A percentile compares a stretch with the other conserved stretches of the same genome.
Evolutionary conservation across 2,113 vertebrate species (phyloP).

Genomic region (Ictalurus punctatus): DNA sequence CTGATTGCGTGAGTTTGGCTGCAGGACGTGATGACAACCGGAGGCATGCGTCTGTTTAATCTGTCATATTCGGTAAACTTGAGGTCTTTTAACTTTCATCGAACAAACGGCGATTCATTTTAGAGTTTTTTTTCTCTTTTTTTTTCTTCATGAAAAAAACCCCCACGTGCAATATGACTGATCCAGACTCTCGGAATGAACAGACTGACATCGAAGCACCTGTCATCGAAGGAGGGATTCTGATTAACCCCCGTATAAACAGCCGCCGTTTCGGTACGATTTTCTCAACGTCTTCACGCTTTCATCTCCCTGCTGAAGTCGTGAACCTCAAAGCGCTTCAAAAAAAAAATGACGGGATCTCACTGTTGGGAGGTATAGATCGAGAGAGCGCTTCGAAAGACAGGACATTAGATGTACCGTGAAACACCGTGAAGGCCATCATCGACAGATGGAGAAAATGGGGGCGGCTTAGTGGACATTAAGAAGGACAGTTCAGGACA

Average conservation of each 20-base stretch:
- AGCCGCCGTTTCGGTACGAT: not conserved
- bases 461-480: not conserved
- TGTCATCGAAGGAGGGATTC: not conserved
- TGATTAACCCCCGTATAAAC: not conserved
- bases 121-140: not conserved
- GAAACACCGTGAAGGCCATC: not conserved
- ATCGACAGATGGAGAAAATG: not conserved
- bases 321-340: not conserved
- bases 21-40: slow-evolving; percentile 39
- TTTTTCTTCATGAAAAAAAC: not conserved
- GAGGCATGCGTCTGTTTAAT: slow-evolving; percentile 30
- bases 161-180: too few relatives aligned
- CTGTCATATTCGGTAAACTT: slow-evolving; percentile 35
- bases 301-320: not conserved
- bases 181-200: not conserved
- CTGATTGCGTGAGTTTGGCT: slow-evolving; percentile 40
- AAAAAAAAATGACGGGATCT: not conserved
- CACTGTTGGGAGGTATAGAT: not conserved
- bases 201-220: not conserved
- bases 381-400: not conserved
- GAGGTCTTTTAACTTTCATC: slow-evolving; percentile 28
- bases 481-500: not conserved
- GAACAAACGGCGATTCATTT: slow-evolving; percentile 19
- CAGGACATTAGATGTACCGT: not conserved
- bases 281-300: not conserved